These are phyloP conservation scores for Isoperla grammatica DNA, from an alignment of 2,888 invertebrate species.

Conservation along the genomic window DNA sequence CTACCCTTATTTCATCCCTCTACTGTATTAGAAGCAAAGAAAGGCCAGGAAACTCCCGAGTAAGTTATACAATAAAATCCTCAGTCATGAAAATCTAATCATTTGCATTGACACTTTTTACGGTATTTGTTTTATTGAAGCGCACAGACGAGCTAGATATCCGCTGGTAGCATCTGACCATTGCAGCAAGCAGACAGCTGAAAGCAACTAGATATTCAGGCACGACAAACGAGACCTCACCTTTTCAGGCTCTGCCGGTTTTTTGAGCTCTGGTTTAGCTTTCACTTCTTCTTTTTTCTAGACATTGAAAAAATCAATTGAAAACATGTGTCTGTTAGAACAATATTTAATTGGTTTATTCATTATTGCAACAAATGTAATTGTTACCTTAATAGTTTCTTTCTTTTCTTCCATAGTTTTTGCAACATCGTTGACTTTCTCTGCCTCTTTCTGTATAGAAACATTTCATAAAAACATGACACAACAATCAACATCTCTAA, in stretches of 20 bases:
- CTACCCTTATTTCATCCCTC: too few relatives aligned
- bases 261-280: constrained; percentile 11
- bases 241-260: constrained; percentile 19
- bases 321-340: not conserved
- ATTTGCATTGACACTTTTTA: too few relatives aligned
- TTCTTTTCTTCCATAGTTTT: constrained; percentile 22
- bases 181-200: too few relatives aligned
- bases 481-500: not conserved
- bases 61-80: too few relatives aligned
- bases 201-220: too few relatives aligned
- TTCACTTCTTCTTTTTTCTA: constrained; percentile 11
- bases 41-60: too few relatives aligned
- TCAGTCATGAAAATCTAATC: too few relatives aligned
- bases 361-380: not conserved
- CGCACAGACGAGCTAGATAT: too few relatives aligned
- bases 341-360: not conserved
- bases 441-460: constrained; percentile 16
- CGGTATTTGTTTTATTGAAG: too few relatives aligned
- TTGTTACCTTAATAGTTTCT: constrained; percentile 20
- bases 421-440: constrained; percentile 24
- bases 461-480: not conserved
- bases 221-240: constrained; percentile 5
- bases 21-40: too few relatives aligned
- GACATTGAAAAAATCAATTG: not conserved
- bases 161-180: too few relatives aligned